Base-by-base conservation (phyloP, 1,140 invertebrate species). In the Meloidogyne hapla region DNA sequence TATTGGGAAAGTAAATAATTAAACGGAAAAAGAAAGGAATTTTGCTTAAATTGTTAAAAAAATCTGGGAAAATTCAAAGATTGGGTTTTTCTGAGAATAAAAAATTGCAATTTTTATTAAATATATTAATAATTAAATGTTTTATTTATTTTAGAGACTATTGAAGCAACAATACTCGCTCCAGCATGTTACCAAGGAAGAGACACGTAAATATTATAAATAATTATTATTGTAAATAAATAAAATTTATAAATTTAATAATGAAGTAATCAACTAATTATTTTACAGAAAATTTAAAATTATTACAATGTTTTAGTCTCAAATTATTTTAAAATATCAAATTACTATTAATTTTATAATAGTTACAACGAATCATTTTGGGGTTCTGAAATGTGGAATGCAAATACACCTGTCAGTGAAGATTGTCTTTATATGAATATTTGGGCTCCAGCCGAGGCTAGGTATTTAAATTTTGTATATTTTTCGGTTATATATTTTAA, bases 361-460 rank as follows among this genome's bases (percentile, higher is more conserved):
- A 80, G 69, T 2, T 86, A 86, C 69, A 85, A 87, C 74, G 76
- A 86, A 23, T 72, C 79, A 23, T 88, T 88, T 76, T 81, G 81
- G 84, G 88, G 88, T 12, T 78, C 80, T 28, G 81, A 87, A 76
- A 88, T 88, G 87, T 88, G 87, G 87, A 88, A 88, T 78, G 81
- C 85, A 18, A 85, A 87, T 45, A 86, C 84, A 13, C 80, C 78
- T 8, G 80, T 83, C 38, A 76, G 76, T 38, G 85, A 87, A 75
- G 85, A 87, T 69, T 87, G 85, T 71, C 81, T 87, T 15, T 87
- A 87, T 69, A 77, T 87, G 81, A 87, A 87, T 66, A 87, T 87
- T 38, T 87, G 86, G 86, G 77, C 83, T 13, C 84, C 84, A 10
- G 74, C 80, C 5, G 81, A 83, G 26, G 80, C 83, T 9, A 56